A percentile compares a stretch with the other conserved stretches of the same genome.
Evolutionary conservation across 1,140 invertebrate species (phyloP).

Genomic region (Drosophila oshimai): DNA sequence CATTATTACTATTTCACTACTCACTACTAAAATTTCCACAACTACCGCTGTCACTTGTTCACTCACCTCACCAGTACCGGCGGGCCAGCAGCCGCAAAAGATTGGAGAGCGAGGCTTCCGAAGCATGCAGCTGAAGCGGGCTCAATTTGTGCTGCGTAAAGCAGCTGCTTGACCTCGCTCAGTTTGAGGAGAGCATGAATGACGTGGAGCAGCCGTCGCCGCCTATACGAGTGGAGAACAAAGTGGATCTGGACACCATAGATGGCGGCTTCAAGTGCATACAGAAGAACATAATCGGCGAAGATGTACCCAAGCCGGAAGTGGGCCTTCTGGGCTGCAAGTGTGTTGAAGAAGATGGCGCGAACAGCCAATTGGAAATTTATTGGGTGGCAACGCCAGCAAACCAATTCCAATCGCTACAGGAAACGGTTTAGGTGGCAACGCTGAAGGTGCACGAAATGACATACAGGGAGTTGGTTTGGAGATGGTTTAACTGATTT

Average conservation of each 20-base stretch:
- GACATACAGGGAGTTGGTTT: no score
- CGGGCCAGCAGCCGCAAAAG: slow-evolving; percentile 33
- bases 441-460: no score
- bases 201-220: slow-evolving; percentile 83
- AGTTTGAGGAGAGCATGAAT: slow-evolving; percentile 89
- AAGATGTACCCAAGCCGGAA: slow-evolving; percentile 88
- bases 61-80: slow-evolving; percentile 61
- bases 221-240: slow-evolving; percentile 88
- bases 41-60: no score
- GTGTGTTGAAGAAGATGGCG: slow-evolving; percentile 83
- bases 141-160: slow-evolving; percentile 81
- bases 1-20: no score
- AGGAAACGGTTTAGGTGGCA: no score
- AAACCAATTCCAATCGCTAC: no score
- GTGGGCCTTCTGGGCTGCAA: slow-evolving; percentile 93
- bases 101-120: slow-evolving; percentile 50
- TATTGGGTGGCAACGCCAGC: no score
- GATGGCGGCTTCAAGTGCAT: slow-evolving; percentile 92
- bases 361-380: no score
- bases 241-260: slow-evolving; percentile 91
- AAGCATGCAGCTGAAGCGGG: slow-evolving; percentile 42
- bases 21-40: no score
- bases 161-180: slow-evolving; percentile 86
- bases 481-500: no score
- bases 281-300: slow-evolving; percentile 89